Evolutionary conservation across 2,888 invertebrate species (phyloP).

Genomic region (Smittia aterrima): DNA sequence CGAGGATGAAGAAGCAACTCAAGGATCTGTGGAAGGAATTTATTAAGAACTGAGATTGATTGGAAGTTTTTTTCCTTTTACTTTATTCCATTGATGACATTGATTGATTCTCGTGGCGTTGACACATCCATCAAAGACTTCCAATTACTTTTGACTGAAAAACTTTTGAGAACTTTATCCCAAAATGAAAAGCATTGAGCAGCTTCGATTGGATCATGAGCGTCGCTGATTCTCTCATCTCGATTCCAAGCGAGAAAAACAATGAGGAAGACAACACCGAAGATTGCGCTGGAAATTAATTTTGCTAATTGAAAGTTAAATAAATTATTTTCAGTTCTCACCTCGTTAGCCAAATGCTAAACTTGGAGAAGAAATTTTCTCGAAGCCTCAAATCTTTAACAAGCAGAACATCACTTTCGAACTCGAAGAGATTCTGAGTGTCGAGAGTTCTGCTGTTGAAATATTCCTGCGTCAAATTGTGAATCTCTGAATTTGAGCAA

Average conservation of each 20-base stretch:
- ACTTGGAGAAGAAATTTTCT: constrained; percentile 49
- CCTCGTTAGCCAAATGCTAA: constrained; percentile 49
- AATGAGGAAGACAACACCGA: neutral
- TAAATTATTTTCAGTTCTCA: neutral
- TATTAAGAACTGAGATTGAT: too few species aligned
- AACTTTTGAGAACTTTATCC: constrained; percentile 49
- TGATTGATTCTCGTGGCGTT: constrained; percentile 47
- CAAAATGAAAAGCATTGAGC: constrained; percentile 27
- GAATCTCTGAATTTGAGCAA: constrained; percentile 53
- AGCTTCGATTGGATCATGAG: constrained; percentile 9
- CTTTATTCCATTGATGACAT: constrained; percentile 52
- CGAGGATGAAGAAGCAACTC: constrained; percentile 53
- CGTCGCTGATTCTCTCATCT: constrained; percentile 35
- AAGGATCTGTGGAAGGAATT: constrained; percentile 47
- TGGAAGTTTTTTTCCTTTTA: too few species aligned
- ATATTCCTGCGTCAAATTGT: constrained; percentile 49
- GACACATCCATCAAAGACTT: constrained; percentile 28
- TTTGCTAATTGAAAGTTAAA: neutral
- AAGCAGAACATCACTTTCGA: constrained; percentile 51
- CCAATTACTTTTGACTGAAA: constrained; percentile 49
- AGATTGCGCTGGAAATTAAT: neutral
- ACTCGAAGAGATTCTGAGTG: constrained; percentile 51
- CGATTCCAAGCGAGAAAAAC: constrained; percentile 23
- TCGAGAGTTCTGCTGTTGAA: constrained; percentile 48
- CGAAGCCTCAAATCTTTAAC: constrained; percentile 51